Evolutionary conservation across 2,888 invertebrate species (phyloP).

Genomic region (Patella pellucida): DNA sequence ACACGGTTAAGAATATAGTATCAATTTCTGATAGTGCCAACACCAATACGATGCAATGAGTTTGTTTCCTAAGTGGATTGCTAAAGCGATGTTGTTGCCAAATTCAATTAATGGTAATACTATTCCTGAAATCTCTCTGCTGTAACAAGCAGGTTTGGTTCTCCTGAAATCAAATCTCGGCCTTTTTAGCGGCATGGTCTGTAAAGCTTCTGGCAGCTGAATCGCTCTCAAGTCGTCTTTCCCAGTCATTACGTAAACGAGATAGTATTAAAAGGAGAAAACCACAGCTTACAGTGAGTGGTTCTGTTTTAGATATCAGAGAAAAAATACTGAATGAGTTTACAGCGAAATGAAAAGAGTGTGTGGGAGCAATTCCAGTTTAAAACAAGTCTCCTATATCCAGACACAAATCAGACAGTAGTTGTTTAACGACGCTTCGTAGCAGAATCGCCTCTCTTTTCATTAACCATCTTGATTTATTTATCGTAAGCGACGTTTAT

Average conservation of each 20-base stretch:
- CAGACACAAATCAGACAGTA: too few relatives aligned
- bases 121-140: background rate
- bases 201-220: too few relatives aligned
- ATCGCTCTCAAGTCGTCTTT: background rate
- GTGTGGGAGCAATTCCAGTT: constrained; percentile 2
- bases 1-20: too few relatives aligned
- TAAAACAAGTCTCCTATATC: background rate
- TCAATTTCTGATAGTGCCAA: too few relatives aligned
- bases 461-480: too few relatives aligned
- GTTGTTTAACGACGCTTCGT: too few relatives aligned
- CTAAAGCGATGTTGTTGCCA: background rate
- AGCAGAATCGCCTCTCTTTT: too few relatives aligned
- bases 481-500: too few relatives aligned
- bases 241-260: background rate
- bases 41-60: too few relatives aligned
- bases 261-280: background rate
- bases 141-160: background rate
- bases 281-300: background rate
- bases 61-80: constrained; percentile 9
- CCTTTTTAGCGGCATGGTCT: too few relatives aligned
- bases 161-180: too few relatives aligned
- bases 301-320: constrained; percentile 4
- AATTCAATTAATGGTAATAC: constrained; percentile 9
- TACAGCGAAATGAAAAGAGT: background rate
- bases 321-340: constrained; percentile 3